Evolutionary conservation across 2,888 invertebrate genomes (phyloP).

Genomic region (Oligia strigilis): DNA sequence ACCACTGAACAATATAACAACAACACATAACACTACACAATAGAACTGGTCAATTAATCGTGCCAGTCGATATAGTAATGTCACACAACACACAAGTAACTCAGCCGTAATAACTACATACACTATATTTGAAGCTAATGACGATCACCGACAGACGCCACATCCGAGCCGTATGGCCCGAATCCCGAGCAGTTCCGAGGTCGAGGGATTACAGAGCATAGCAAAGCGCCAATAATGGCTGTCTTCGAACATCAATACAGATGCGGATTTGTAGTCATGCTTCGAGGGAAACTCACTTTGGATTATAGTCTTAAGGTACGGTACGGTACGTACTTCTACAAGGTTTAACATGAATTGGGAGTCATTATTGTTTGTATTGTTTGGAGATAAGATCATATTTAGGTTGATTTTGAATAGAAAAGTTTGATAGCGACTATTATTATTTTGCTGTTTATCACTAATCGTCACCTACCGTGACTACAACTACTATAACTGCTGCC

Average conservation of each 20-base stretch:
- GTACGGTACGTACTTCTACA: conserved; percentile 27
- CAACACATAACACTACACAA: conserved; percentile 5
- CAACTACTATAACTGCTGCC: too few relatives aligned
- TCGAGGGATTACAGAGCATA: conserved; percentile 65
- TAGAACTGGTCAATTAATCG: conserved; percentile 13
- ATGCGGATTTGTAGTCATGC: conserved; percentile 56
- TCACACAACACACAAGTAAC: conserved; percentile 32
- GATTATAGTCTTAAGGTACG: conserved; percentile 62
- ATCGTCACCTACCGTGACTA: not conserved
- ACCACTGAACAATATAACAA: not conserved
- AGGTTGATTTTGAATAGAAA: conserved; percentile 3
- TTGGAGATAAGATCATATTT: conserved; percentile 7
- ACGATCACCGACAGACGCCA: conserved; percentile 43
- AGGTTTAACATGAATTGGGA: conserved; percentile 32
- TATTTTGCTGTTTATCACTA: not conserved
- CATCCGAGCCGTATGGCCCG: conserved; percentile 39
- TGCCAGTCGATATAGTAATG: conserved; percentile 15
- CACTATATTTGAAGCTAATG: conserved; percentile 49
- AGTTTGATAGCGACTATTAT: not conserved
- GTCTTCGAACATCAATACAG: conserved; percentile 65
- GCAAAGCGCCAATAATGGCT: conserved; percentile 65
- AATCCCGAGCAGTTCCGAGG: conserved; percentile 54
- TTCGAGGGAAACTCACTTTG: conserved; percentile 52
- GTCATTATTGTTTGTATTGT: conserved; percentile 35
- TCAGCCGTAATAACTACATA: conserved; percentile 53